These are phyloP conservation scores for Periparus ater DNA, from an alignment of 2,797 vertebrate species.

Conservation along the genomic window DNA sequence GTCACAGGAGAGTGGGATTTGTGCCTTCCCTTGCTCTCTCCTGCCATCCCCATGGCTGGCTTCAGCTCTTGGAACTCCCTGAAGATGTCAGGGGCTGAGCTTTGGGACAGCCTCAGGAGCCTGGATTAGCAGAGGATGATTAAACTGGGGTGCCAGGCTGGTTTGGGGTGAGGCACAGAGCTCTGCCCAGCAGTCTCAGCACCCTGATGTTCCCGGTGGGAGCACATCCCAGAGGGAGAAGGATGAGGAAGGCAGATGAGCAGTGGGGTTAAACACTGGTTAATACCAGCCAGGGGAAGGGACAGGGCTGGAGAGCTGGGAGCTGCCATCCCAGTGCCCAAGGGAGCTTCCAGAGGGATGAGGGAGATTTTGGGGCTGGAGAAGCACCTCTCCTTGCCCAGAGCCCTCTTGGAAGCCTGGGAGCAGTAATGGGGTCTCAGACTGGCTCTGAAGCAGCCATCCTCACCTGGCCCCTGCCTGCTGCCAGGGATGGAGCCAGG, in stretches of 20 bases:
- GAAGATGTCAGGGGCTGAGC: neutral
- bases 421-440: neutral
- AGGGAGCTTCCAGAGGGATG: rapidly evolving
- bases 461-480: neutral
- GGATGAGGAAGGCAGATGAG: too few species aligned
- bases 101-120: neutral
- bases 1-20: neutral
- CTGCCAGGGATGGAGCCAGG: neutral
- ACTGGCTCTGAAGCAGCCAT: rapidly evolving
- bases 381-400: neutral
- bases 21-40: neutral
- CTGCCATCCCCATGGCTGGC: neutral
- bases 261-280: neutral
- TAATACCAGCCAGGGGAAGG: neutral
- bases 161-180: neutral
- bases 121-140: neutral
- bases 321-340: neutral
- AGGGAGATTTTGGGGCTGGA: neutral
- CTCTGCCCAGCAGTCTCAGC: rapidly evolving
- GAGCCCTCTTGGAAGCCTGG: neutral
- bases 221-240: neutral
- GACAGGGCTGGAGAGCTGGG: neutral
- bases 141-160: neutral
- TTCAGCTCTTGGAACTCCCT: neutral
- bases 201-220: rapidly evolving